Evolutionary conservation across 2,888 invertebrate genomes (phyloP).

Genomic region (Mesoligia furuncula): DNA sequence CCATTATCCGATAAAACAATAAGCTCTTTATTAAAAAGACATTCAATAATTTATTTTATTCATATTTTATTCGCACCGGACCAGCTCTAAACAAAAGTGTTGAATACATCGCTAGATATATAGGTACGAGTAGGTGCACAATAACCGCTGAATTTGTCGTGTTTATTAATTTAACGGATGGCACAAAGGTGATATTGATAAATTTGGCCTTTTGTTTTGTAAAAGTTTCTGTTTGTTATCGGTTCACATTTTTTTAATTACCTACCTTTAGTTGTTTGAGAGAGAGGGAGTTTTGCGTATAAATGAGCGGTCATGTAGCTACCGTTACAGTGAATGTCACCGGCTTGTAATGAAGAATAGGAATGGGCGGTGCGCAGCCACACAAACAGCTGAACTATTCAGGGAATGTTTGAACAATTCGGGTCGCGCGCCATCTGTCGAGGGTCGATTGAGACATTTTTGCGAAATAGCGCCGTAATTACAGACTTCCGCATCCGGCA

Average conservation of each 20-base stretch:
- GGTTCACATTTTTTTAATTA: slow-evolving; percentile 25
- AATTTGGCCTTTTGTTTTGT: slow-evolving; percentile 55
- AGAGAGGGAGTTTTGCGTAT: background rate
- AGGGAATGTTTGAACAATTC: slow-evolving; percentile 83
- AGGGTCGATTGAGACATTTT: slow-evolving; percentile 87
- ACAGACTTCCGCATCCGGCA: slow-evolving; percentile 87
- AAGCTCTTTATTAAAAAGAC: slow-evolving; percentile 90
- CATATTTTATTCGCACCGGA: slow-evolving; percentile 86
- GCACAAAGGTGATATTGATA: slow-evolving; percentile 58
- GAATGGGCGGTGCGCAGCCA: slow-evolving; percentile 80
- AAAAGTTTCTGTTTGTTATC: slow-evolving; percentile 49
- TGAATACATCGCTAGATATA: slow-evolving; percentile 75
- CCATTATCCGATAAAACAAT: slow-evolving; percentile 90
- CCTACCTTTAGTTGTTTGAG: background rate
- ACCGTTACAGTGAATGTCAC: slow-evolving; percentile 38
- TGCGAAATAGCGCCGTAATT: slow-evolving; percentile 88
- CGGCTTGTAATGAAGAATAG: slow-evolving; percentile 63
- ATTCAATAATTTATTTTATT: slow-evolving; percentile 90
- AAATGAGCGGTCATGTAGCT: slow-evolving; percentile 3
- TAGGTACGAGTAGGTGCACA: slow-evolving; percentile 39
- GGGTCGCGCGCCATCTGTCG: slow-evolving; percentile 85
- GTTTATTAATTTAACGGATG: slow-evolving; percentile 57
- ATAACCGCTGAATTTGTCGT: slow-evolving; percentile 57
- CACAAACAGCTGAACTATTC: slow-evolving; percentile 84
- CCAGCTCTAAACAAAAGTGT: slow-evolving; percentile 81